phyloP scores from a whole-genome alignment of 2,888 invertebrate species.

The Corbicula japonica region DNA sequence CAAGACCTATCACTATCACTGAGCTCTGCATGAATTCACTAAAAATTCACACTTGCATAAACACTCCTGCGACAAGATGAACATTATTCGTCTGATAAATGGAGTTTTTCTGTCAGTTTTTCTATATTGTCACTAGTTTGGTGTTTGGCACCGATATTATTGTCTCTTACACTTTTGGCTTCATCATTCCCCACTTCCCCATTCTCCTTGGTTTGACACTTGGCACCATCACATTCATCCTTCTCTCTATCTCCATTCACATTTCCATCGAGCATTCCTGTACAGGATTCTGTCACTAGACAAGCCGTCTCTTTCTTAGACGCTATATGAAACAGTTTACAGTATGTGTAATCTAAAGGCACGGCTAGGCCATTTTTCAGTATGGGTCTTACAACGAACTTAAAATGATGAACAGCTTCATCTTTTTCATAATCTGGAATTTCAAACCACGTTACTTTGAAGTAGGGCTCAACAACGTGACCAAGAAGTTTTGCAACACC shows the following conservation, averaged over 20 bases:
- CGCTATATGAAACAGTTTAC: conserved; percentile 54
- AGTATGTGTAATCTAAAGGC: conserved; percentile 56
- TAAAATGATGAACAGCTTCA: conserved; percentile 54
- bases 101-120: conserved; percentile 54
- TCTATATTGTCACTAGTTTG: conserved; percentile 13
- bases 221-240: neutral
- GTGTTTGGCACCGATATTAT: conserved; percentile 10
- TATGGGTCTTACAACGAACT: conserved; percentile 63
- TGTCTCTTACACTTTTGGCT: conserved; percentile 12
- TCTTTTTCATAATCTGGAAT: conserved; percentile 58
- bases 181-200: conserved; percentile 7
- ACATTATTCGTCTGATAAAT: conserved; percentile 62
- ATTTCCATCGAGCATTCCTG: conserved; percentile 20
- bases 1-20: neutral
- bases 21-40: neutral
- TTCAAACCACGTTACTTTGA: conserved; percentile 66
- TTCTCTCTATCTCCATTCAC: neutral
- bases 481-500: conserved; percentile 62
- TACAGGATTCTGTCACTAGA: conserved; percentile 42
- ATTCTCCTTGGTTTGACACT: neutral
- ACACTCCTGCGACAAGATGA: neutral
- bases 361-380: conserved; percentile 57
- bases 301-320: conserved; percentile 39
- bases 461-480: conserved; percentile 52
- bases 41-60: conserved; percentile 7